Base-by-base conservation (phyloP, 2,797 vertebrate species). In the Sebastes miniatus region DNA sequence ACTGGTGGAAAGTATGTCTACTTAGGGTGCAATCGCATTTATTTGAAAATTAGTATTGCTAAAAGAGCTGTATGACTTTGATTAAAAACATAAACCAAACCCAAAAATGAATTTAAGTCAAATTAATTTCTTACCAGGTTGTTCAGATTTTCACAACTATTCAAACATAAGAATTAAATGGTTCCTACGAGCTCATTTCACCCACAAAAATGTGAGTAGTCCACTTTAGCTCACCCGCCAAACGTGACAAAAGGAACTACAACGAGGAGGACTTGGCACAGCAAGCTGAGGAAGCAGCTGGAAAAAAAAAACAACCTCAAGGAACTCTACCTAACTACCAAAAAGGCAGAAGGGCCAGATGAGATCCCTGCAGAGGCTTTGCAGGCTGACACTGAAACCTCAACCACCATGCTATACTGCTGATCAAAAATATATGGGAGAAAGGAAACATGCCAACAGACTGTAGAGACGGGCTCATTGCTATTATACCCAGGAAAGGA, bases 201-300 rank as follows among this genome's bases (percentile, higher is more conserved):
- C 62, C 50, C n/a, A 61, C 12, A 54, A 64, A 36, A 43, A 5
- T 2, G 20, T 16, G 9, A 22, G 2, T 24, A 52, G 43, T 66
- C 24, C 13, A 14, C 7, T 47, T 6, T 5, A 27, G 39, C 95
- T 95, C 88, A 99, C 98, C 96, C 95, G 96, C 92, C 16, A 47
- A 47, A 47, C 2, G 16, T 2, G 43, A 47, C 43, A 47, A 47
- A 47, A 47, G 43, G 56, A 25, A 57, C 5, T 25, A 57, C 56
- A 57, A 7, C 8, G 56, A 58, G 56, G 3, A 57, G 56, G 3
- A 58, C 24, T 14, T 58, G 13, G 56, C 24, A 58, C 13, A 58
- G 24, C 13, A 58, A 58, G 24, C 24, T 27, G 13, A 58, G 13
- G 56, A 57, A 25, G 12, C 56, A 57, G 56, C 56, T 58, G 12